Conservation (phyloP, 2,888 invertebrate species). For the Gortyna flavago region DNA sequence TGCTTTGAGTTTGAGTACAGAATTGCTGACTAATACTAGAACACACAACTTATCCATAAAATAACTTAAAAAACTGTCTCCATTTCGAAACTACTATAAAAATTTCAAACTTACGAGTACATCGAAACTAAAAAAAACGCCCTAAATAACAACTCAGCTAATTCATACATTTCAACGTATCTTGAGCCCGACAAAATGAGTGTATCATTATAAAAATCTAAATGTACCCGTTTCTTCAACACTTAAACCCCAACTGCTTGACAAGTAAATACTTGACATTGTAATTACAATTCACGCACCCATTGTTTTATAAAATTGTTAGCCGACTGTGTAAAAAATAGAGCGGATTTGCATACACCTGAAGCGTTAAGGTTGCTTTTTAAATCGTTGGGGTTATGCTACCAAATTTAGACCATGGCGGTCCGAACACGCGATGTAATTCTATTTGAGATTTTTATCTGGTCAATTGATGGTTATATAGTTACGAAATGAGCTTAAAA, state of each 20-base stretch:
- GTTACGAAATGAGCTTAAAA: conserved; percentile 83
- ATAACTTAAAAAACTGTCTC: background rate
- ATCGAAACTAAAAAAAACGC: conserved; percentile 36
- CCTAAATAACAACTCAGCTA: conserved; percentile 50
- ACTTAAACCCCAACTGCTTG: conserved; percentile 72
- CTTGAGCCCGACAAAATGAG: conserved; percentile 60
- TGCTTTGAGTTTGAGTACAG: no score
- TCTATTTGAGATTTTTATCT: conserved; percentile 85
- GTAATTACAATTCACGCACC: conserved; percentile 80
- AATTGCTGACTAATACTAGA: background rate
- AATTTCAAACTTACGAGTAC: conserved; percentile 4
- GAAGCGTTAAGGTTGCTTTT: conserved; percentile 50
- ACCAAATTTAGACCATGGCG: conserved; percentile 81
- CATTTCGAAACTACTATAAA: conserved; percentile 8
- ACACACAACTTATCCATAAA: background rate
- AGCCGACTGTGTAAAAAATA: conserved; percentile 50
- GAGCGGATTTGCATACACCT: conserved; percentile 55
- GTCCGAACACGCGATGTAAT: conserved; percentile 84
- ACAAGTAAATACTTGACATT: conserved; percentile 83
- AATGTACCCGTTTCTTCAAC: conserved; percentile 68
- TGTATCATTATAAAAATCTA: conserved; percentile 68
- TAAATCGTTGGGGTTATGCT: conserved; percentile 69
- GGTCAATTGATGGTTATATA: conserved; percentile 87
- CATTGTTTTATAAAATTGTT: conserved; percentile 79
- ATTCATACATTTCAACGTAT: conserved; percentile 65